Percentiles rank a stretch among this genome's conserved stretches.
These are phyloP conservation scores for Trichopria drosophilae DNA, from an alignment of 2,888 invertebrate genomes.

Conservation along the genomic window DNA sequence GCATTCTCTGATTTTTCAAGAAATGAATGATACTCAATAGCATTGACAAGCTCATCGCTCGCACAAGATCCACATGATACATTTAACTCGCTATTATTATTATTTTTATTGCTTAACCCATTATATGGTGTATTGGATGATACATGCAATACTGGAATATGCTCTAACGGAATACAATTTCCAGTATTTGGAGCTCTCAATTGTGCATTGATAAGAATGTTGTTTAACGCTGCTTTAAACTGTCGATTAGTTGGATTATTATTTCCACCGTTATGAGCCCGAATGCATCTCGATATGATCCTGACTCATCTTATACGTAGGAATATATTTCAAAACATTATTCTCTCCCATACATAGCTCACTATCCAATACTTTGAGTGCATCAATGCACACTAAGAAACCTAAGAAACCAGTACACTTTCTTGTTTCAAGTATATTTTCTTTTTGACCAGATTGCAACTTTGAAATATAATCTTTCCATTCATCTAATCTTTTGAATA, in stretches of 20 bases:
- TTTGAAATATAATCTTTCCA: background rate
- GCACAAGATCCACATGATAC: too few relatives aligned
- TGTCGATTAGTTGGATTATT: conserved; percentile 28
- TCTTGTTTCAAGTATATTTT: background rate
- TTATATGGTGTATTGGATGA: background rate
- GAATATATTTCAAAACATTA: conserved; percentile 22
- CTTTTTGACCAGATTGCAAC: background rate
- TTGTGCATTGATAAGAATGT: conserved; percentile 17
- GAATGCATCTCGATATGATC: conserved; percentile 29
- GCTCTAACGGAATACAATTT: background rate
- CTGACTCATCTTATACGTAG: conserved; percentile 22
- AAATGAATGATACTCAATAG: too few relatives aligned
- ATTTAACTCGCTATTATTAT: too few relatives aligned
- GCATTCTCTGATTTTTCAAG: too few relatives aligned
- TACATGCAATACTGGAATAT: background rate
- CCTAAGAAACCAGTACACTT: background rate
- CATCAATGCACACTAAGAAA: background rate
- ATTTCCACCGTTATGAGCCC: conserved; percentile 24
- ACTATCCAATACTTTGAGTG: background rate
- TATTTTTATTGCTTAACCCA: too few relatives aligned
- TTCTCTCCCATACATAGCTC: conserved; percentile 1
- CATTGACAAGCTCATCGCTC: too few relatives aligned
- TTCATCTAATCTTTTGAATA: too few relatives aligned
- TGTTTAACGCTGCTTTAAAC: conserved; percentile 22
- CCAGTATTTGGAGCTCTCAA: background rate